phyloP scores from a whole-genome alignment of 2,888 invertebrate genomes.

The Campoplex nolae region DNA sequence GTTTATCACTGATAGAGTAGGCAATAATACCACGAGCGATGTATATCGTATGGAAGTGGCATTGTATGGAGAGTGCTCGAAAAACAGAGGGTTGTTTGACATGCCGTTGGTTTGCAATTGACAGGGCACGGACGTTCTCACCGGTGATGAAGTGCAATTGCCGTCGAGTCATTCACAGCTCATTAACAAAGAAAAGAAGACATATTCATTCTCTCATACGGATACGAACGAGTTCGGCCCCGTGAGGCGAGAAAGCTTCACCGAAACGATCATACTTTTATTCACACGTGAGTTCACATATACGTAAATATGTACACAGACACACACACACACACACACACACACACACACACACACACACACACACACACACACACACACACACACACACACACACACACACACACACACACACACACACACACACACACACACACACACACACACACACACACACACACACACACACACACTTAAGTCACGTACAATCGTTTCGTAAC shows the following conservation, averaged over 20 bases:
- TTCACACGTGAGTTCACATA: conserved; percentile 1
- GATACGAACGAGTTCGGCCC: background rate
- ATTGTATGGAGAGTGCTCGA: conserved; percentile 62
- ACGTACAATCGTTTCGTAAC: conserved; percentile 63
- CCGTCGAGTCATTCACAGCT: conserved; percentile 61
- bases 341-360: background rate
- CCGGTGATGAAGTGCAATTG: conserved; percentile 65
- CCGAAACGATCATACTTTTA: conserved; percentile 9
- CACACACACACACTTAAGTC: conserved; percentile 36
- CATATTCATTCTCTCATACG: background rate
- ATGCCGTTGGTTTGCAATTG: conserved; percentile 78
- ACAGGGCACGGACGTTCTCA: conserved; percentile 74
- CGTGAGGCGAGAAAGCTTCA: conserved; percentile 1
- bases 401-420: background rate
- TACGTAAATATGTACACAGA: background rate
- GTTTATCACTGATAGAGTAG: conserved; percentile 48
- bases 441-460: background rate
- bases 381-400: background rate
- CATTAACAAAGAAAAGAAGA: conserved; percentile 65
- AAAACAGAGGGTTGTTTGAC: conserved; percentile 67
- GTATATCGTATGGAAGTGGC: conserved; percentile 25
- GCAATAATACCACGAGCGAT: conserved; percentile 18
- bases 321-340: conserved; percentile 18
- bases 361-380: background rate
- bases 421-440: background rate